Conservation (phyloP, 2,113 vertebrate species). For the Zingel zingel region DNA sequence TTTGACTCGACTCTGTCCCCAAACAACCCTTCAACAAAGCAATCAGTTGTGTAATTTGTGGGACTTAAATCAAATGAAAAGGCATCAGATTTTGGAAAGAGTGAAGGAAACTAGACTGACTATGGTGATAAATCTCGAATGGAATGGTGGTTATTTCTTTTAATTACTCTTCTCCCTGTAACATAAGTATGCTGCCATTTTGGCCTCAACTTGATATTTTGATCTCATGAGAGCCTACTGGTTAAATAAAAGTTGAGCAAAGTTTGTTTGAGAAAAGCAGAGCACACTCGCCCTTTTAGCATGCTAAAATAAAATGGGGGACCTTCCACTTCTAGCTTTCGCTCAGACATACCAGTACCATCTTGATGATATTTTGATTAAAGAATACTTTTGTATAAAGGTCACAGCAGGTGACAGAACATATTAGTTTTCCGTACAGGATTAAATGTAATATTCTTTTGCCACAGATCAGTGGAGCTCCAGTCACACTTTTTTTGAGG, state of each 20-base stretch:
- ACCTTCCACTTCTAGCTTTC: too few species aligned
- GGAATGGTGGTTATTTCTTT: background rate
- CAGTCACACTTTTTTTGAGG: constrained; percentile 23
- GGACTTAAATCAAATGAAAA: constrained; percentile 34
- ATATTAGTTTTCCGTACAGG: background rate
- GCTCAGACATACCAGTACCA: background rate
- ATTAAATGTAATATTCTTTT: constrained; percentile 15
- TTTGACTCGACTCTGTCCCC: constrained; percentile 62
- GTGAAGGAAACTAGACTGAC: background rate
- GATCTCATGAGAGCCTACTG: background rate
- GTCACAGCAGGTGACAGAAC: background rate
- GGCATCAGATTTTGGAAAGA: constrained; percentile 29
- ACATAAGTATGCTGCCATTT: background rate
- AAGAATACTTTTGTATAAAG: constrained; percentile 9
- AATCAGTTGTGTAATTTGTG: constrained; percentile 31
- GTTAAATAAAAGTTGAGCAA: background rate
- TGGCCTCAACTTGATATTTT: background rate
- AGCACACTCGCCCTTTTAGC: background rate
- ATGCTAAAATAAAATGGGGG: background rate
- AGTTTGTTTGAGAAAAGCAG: background rate
- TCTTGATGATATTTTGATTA: background rate
- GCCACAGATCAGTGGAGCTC: background rate
- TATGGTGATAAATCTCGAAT: constrained; percentile 10
- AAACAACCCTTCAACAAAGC: constrained; percentile 17
- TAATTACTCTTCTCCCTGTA: background rate